Percentiles rank a stretch among this genome's conserved stretches.
Conservation (phyloP, 2,113 vertebrate genomes). For the Colaptes auratus region DNA sequence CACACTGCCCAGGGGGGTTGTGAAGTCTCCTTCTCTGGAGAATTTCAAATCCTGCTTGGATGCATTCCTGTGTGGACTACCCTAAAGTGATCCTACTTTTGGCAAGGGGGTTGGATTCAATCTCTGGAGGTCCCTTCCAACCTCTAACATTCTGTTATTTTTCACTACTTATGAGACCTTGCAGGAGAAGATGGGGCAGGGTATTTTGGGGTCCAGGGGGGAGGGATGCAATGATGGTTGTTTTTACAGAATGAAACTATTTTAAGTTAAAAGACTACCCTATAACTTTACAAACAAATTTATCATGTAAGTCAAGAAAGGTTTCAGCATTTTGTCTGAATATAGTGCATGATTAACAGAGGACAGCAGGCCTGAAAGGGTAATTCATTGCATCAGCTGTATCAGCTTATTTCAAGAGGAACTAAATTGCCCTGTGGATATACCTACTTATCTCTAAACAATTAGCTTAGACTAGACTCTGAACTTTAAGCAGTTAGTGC, state of each 20-base stretch:
- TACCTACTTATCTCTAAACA: not conserved
- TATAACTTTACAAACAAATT: not conserved
- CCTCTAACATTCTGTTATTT: too few relatives aligned
- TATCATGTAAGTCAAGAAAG: not conserved
- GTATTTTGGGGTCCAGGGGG: not conserved
- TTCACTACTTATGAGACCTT: not conserved
- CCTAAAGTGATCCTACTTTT: too few relatives aligned
- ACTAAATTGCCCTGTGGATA: not conserved
- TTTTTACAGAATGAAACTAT: not conserved
- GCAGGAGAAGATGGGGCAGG: not conserved
- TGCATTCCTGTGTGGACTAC: too few relatives aligned
- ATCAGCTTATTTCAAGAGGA: not conserved
- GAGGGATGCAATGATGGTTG: accelerated
- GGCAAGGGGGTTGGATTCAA: too few relatives aligned
- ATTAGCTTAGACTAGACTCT: not conserved
- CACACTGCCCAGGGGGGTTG: too few relatives aligned
- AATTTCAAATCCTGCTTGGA: too few relatives aligned
- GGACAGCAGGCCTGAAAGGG: not conserved
- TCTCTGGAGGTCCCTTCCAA: too few relatives aligned
- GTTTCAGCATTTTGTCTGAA: not conserved
- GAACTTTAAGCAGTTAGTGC: not conserved
- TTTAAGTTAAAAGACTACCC: not conserved
- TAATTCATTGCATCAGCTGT: not conserved
- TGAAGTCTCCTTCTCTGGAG: too few relatives aligned
- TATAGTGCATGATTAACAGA: not conserved